Conservation (phyloP, 1,140 invertebrate species). For the Belonocnema kinseyi region DNA sequence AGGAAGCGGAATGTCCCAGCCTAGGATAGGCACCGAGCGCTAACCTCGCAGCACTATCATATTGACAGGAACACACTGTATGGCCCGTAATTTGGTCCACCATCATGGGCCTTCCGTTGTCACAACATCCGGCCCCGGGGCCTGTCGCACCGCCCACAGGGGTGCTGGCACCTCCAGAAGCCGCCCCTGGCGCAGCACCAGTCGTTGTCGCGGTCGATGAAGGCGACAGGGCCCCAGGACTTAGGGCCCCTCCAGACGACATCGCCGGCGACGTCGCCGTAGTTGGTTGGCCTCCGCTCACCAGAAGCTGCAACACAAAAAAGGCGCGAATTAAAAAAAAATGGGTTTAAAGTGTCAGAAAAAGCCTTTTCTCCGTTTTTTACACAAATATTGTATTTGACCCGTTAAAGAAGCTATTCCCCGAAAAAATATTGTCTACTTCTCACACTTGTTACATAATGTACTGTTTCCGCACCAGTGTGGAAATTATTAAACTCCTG, state of each 20-base stretch:
- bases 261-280: slow-evolving; percentile 81
- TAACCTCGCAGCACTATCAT: slow-evolving; percentile 86
- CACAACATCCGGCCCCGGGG: slow-evolving; percentile 86
- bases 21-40: slow-evolving; percentile 78
- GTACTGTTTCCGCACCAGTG: too few relatives aligned
- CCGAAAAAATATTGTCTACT: too few relatives aligned
- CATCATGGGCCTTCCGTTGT: slow-evolving; percentile 94
- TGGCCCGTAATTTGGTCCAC: slow-evolving; percentile 97
- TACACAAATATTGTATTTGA: too few relatives aligned
- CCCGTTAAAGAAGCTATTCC: too few relatives aligned
- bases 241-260: slow-evolving; percentile 80
- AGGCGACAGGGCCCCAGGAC: slow-evolving; percentile 83
- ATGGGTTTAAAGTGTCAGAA: too few relatives aligned
- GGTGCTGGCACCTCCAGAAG: slow-evolving; percentile 70
- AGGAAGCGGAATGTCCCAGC: slow-evolving; percentile 74
- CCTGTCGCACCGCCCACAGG: slow-evolving; percentile 75
- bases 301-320: slow-evolving; percentile 81
- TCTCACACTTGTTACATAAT: too few relatives aligned
- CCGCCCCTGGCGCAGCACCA: slow-evolving; percentile 70
- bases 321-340: too few relatives aligned
- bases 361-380: too few relatives aligned
- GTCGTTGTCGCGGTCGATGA: slow-evolving; percentile 76
- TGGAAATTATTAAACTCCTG: too few relatives aligned
- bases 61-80: slow-evolving; percentile 96
- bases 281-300: slow-evolving; percentile 82